Base-by-base conservation (phyloP, 2,113 vertebrate species). In the Xyrauchen texanus region DNA sequence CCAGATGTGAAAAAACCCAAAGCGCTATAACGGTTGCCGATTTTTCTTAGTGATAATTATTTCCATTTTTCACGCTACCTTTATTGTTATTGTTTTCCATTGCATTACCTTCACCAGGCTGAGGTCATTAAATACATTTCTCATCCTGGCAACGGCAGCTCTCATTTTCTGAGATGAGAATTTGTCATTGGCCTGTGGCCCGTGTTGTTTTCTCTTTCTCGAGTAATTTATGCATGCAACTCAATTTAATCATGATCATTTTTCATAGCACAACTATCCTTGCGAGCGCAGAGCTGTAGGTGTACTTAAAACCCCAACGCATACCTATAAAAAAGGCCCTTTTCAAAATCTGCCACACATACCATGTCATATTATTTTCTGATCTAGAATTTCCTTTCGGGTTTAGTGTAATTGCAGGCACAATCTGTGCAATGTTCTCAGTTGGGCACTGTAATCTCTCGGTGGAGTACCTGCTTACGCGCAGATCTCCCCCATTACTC, bases 191-290 rank as follows among this genome's bases (percentile, higher is more conserved):
- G 77, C 72, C 46, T 62, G 51, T 77, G 62, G 82, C 73, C 68
- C 44, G 6, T 49, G 15, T 73, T 80, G 64, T 84, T 68, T 81
- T 78, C 68, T 53, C 52, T 67, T 68, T 52, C 76, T 77, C 47
- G n/a, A 52, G 46, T 77, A 77, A 84, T 77, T 64, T 78, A 81
- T 84, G 70, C 78, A 78, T 69, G 63, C 13, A 57, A 55, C 70
- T 81, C 70, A 84, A 78, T 81, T 84, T 78, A 81, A 81, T 84
- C 79, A 78, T 78, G 75, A 74, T 81, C 68, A 81, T 84, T 81
- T 81, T 81, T 84, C 75, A 81, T 74, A 57, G 58, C 45, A 4
- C 44, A 16, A 6, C 49, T 42, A 78, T 73, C 69, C 49, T 46
- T 51, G 12, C 12, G 51, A 45, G 58, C 10, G 9, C 70, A 45